Evolutionary conservation across 2,888 invertebrate species (phyloP).

Genomic region (Idaea dimidiata): DNA sequence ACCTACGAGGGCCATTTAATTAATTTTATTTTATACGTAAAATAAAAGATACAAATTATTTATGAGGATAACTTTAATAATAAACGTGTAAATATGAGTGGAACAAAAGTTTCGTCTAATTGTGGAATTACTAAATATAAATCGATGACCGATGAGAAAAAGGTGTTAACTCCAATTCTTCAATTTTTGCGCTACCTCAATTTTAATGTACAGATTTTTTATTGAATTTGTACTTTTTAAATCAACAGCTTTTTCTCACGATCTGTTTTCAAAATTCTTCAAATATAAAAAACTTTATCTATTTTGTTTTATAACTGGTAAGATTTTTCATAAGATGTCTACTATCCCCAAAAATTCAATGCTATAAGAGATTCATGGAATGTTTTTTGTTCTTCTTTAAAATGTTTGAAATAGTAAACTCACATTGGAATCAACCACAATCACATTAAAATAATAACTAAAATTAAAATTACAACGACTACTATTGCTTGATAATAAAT

Average conservation of each 20-base stretch:
- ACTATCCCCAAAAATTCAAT: not conserved
- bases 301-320: not conserved
- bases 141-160: conserved; percentile 32
- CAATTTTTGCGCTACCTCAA: not conserved
- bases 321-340: not conserved
- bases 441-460: no score
- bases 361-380: not conserved
- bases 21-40: not conserved
- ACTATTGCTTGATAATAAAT: not conserved
- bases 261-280: not conserved
- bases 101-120: conserved; percentile 57
- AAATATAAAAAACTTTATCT: not conserved
- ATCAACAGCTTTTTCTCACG: not conserved
- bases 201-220: not conserved
- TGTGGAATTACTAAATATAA: conserved; percentile 51
- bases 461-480: not conserved
- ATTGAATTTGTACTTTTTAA: not conserved
- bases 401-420: not conserved
- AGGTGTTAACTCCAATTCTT: conserved; percentile 18
- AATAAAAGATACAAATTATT: conserved; percentile 10
- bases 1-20: not conserved
- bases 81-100: conserved; percentile 61
- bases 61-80: conserved; percentile 49
- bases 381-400: not conserved
- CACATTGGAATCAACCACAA: not conserved